These are phyloP conservation scores for Bos indicus DNA, from an alignment of 2,113 vertebrate genomes.

Conservation along the genomic window DNA sequence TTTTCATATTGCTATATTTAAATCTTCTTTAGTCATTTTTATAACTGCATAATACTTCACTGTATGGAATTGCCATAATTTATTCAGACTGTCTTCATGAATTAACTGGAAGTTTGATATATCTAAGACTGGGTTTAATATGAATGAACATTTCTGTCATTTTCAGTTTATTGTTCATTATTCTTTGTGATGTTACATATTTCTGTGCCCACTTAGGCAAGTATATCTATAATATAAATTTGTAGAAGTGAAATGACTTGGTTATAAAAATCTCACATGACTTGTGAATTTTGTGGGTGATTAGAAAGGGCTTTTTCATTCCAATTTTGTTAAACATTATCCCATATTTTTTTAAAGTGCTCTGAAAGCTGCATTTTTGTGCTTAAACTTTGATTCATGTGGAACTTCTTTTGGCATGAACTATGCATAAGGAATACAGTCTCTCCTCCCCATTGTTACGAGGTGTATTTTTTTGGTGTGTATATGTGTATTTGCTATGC, in stretches of 20 bases:
- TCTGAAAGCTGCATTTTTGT: neutral
- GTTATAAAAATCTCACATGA: neutral
- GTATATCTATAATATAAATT: neutral
- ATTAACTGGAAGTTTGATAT: neutral
- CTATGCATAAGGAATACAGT: neutral
- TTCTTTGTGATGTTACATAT: neutral
- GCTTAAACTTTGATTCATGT: neutral
- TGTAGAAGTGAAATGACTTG: neutral
- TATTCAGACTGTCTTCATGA: neutral
- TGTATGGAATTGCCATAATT: neutral
- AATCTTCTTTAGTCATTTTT: conserved; percentile 6
- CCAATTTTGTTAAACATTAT: neutral
- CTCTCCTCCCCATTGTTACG: neutral
- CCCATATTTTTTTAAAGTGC: neutral
- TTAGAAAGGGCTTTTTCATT: neutral
- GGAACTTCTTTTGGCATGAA: neutral
- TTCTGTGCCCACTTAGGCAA: neutral
- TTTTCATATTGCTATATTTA: neutral
- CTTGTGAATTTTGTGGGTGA: neutral
- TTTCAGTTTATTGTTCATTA: neutral
- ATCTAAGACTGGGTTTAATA: neutral
- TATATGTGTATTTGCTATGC: neutral
- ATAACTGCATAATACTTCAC: neutral
- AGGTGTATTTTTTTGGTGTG: neutral
- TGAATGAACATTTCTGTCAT: neutral